phyloP scores from a whole-genome alignment of 1,140 invertebrate species.

The Nephila pilipes region DNA sequence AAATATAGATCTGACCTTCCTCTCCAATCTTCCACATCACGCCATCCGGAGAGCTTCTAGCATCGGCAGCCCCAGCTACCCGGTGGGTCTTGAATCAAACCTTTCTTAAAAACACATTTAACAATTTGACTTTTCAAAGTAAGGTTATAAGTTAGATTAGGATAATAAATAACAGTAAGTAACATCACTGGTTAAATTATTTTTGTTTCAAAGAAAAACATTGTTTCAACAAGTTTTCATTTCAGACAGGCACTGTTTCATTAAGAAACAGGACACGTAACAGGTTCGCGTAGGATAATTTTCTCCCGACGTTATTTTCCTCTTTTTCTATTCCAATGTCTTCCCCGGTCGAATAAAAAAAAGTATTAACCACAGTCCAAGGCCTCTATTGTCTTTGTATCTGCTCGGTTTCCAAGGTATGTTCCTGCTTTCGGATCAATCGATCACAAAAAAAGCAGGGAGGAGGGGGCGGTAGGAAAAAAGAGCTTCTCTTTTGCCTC shows the following conservation, averaged over 20 bases:
- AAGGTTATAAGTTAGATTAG: no score
- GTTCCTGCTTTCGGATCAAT: neutral
- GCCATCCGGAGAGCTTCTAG: no score
- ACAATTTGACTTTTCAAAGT: no score
- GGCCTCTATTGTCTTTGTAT: neutral
- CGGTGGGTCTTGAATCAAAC: no score
- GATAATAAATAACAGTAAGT: no score
- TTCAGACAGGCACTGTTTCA: neutral
- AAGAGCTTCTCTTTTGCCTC: neutral
- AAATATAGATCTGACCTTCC: no score
- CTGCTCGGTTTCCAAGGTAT: neutral
- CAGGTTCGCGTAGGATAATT: no score
- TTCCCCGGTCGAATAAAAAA: neutral
- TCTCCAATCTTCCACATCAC: no score
- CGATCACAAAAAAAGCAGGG: neutral
- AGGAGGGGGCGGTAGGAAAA: neutral
- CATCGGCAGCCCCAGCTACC: no score
- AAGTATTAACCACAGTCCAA: neutral
- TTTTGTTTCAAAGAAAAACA: no score
- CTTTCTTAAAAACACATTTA: no score
- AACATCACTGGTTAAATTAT: no score
- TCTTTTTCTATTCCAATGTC: neutral
- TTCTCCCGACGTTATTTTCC: neutral
- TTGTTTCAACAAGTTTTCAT: neutral
- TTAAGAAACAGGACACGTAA: neutral